Evolutionary conservation across 1,140 invertebrate species (phyloP), one percentile per base, ranked within the genome.

Genomic region (Anastrepha obliqua): DNA sequence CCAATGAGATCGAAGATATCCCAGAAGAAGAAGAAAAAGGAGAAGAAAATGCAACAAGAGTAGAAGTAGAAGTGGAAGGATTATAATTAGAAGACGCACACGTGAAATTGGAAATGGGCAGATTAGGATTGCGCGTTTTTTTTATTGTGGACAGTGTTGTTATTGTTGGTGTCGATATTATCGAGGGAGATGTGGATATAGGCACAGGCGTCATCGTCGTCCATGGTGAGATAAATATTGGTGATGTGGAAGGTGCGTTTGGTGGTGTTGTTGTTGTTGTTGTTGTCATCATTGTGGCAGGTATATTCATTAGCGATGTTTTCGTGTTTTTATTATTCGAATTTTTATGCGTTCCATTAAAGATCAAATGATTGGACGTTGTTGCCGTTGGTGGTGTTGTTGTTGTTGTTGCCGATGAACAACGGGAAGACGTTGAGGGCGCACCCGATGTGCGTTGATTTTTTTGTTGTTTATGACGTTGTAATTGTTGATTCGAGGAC

Each of bases 401-500:
- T 86, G 86, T 87, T 60, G 86, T 70, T 85, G 64, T 87, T 88
- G 9, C 17, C 74, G 51, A n/a, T 55, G 42, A 29, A 81, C n/a
- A 51, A 1, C 47, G 47, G 47, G 74, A 58, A 81, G 74, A 81
- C 74, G 55, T 81, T 55, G 17, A 29, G 17, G 51, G 20, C 55
- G 74, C 17, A 55, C 5, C 15, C 74, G 3, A 42, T 9, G 74
- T 20, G 47, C 47, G 17, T 89, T 70, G 90, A 78, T 87, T 88
- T 88, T 88, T 88, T 88, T 86, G 87, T 42, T 87, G 89, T 87
- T 88, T 89, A 65, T 78, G 58, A 5, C 59, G 86, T 86, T 87
- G 88, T 51, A 9, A 59, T 88, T 81, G 88, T 64, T 81, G 86
- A 13, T 67, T 51, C 6, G 47, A 55, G 9, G 7, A 29, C 29